Percentiles rank a stretch among this genome's conserved stretches.
Conservation (phyloP, 2,113 vertebrate species). For the Lagenorhynchus albirostris region DNA sequence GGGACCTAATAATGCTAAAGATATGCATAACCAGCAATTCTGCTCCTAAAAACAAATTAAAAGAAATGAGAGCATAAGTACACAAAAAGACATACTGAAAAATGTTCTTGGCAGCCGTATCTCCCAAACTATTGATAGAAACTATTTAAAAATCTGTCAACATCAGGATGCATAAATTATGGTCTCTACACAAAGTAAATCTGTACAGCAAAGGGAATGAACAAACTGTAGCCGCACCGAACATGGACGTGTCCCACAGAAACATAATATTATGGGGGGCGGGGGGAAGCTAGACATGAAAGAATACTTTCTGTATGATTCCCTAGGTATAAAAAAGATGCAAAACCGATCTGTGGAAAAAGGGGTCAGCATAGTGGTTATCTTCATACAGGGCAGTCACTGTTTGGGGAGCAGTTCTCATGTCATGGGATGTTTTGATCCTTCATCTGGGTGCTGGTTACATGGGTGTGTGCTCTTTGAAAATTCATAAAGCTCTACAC, state of each 20-base stretch:
- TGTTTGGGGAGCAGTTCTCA: not conserved
- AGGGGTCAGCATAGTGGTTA: not conserved
- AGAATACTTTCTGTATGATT: not conserved
- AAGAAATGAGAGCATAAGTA: not conserved
- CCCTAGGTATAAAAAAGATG: not conserved
- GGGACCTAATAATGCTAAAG: not conserved
- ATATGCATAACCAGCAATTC: not conserved
- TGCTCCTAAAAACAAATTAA: not conserved
- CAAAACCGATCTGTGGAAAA: not conserved
- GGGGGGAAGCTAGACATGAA: not conserved
- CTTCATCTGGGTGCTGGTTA: not conserved
- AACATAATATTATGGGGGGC: not conserved
- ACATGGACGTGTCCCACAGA: not conserved
- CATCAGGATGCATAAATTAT: not conserved
- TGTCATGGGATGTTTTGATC: not conserved
- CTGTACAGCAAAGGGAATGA: not conserved
- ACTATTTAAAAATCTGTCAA: not conserved
- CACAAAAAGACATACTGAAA: not conserved
- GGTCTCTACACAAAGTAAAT: not conserved
- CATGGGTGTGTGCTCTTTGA: not conserved
- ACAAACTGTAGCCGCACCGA: not conserved
- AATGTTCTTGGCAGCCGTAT: not conserved
- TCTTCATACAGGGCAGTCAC: not conserved
- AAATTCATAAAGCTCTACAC: not conserved
- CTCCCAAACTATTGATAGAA: not conserved